Conservation (phyloP, 2,888 invertebrate species). For the Drosophila helvetica region DNA sequence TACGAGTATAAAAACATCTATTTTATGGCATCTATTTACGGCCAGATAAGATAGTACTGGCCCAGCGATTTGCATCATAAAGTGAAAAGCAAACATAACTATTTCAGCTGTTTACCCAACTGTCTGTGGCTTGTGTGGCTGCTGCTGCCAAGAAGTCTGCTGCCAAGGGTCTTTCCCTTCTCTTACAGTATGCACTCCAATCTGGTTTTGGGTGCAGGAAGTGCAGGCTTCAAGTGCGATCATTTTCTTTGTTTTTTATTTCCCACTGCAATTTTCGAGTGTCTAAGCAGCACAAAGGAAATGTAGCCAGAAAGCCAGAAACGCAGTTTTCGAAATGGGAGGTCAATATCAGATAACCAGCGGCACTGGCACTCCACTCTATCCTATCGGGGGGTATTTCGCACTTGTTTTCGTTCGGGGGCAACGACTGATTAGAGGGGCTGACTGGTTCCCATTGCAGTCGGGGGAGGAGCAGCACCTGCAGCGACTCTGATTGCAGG, state of each 20-base stretch:
- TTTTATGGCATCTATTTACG: constrained; percentile 36
- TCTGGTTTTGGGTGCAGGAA: constrained; percentile 14
- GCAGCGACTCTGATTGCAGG: background rate
- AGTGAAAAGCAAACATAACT: constrained; percentile 37
- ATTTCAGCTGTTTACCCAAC: constrained; percentile 36
- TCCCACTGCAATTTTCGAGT: constrained; percentile 34
- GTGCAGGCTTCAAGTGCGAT: constrained; percentile 23
- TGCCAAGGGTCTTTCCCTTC: constrained; percentile 25
- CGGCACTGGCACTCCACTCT: constrained; percentile 2
- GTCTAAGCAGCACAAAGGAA: constrained; percentile 21
- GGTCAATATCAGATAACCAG: constrained; percentile 50
- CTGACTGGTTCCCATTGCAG: background rate
- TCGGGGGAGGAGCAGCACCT: too few relatives aligned
- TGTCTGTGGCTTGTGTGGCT: constrained; percentile 24
- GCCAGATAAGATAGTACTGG: constrained; percentile 55
- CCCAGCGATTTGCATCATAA: constrained; percentile 60
- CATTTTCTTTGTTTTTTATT: constrained; percentile 33
- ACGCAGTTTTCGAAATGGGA: constrained; percentile 23
- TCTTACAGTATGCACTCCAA: constrained; percentile 6
- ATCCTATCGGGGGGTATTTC: background rate
- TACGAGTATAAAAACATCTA: constrained; percentile 51
- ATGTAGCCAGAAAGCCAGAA: constrained; percentile 13
- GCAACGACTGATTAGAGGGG: constrained; percentile 25
- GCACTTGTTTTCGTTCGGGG: constrained; percentile 6
- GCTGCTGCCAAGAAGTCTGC: constrained; percentile 71